These are phyloP conservation scores for Apaloderma vittatum DNA, from an alignment of 2,113 vertebrate genomes.

Conservation along the genomic window DNA sequence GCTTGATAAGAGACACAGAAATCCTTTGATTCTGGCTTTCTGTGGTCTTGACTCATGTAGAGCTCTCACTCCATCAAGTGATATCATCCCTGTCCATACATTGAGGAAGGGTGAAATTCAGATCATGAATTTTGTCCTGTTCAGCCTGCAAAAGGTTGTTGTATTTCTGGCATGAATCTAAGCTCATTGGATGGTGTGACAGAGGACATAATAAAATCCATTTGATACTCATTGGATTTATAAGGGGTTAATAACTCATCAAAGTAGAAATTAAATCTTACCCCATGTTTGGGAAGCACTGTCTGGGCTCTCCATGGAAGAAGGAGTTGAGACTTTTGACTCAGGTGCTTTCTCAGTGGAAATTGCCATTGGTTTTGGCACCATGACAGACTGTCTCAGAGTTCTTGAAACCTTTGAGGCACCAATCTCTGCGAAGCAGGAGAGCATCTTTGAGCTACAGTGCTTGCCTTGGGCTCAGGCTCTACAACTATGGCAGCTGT, in stretches of 20 bases:
- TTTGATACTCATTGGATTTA: not conserved
- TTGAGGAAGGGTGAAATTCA: not conserved
- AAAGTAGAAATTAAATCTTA: not conserved
- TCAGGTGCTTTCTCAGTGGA: not conserved
- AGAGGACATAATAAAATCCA: not conserved
- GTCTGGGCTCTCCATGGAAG: not conserved
- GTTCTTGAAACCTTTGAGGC: not conserved
- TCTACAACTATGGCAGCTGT: not conserved
- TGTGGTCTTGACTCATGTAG: no score
- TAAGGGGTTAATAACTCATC: not conserved
- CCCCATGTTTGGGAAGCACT: not conserved
- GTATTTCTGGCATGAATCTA: not conserved
- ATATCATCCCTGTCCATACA: no score
- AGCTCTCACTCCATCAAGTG: not conserved
- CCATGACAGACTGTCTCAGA: not conserved
- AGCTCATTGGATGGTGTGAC: rapidly evolving
- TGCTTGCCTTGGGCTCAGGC: not conserved
- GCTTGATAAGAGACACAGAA: not conserved
- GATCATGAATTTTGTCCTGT: not conserved
- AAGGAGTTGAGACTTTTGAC: not conserved
- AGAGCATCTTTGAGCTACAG: not conserved
- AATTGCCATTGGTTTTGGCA: not conserved
- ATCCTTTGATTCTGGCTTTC: not conserved
- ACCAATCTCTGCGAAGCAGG: no score
- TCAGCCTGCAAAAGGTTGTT: not conserved